Base-by-base conservation (phyloP, 2,797 vertebrate genomes). In the Etheostoma perlongum region DNA sequence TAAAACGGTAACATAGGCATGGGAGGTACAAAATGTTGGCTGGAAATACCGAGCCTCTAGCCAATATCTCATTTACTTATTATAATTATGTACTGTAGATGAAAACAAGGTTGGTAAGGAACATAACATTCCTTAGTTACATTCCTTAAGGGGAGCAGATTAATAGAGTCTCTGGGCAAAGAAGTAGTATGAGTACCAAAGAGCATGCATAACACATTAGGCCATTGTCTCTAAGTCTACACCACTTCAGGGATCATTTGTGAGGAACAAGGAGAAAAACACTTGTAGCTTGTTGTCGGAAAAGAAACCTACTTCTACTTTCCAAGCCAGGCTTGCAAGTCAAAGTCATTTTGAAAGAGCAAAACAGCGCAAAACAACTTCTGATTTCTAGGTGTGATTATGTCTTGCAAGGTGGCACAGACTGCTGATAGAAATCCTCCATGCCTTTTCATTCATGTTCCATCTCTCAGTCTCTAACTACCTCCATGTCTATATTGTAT, bases 351-450 rank as follows among this genome's bases (percentile, higher is more conserved):
- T 77, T 47, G 61, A 82, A 78, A 76, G 57, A 76, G 53, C 44
- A 65, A 88, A 88, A 58, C 33, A 63, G 53, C 59, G 54, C 58
- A 76, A 75, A 86, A 80, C 67, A 15, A 76, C 72, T 72, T 61
- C 77, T 81, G 79, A 89, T 87, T 79, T 72, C 67, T 16, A 71
- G 55, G 48, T 58, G 69, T 82, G 76, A 90, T 85, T 82, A 78
- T 52, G 47, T 52, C 65, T 67, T 51, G 53, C 53, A 71, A 85
- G 73, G 78, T 68, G 46, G 75, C 62, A 4, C 36, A 51, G 68
- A 30, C 62, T 51, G 66, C 63, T 68, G 74, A 84, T 70, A 62
- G 60, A 80, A 72, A 81, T 80, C 78, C 59, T 27, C 4, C 0
- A 5, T 5, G 55, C 57, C 66, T 83, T 86, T 88, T 79, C 42